Evolutionary conservation across 2,888 invertebrate genomes (phyloP).

Genomic region (Rhodophaea formosa): DNA sequence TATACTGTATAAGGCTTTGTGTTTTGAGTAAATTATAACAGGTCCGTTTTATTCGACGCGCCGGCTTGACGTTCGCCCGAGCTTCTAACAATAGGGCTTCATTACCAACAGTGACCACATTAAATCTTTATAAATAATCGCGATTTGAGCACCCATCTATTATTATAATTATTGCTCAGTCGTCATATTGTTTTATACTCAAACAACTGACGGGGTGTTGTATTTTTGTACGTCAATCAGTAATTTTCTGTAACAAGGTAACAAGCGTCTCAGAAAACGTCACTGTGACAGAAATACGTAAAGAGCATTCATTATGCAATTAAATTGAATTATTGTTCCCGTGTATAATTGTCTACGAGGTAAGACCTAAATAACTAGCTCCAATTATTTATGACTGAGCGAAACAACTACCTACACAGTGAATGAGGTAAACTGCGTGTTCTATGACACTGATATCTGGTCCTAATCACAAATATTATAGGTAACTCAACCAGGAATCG

Average conservation of each 20-base stretch:
- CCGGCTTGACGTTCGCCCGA: slow-evolving; percentile 51
- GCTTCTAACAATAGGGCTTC: slow-evolving; percentile 62
- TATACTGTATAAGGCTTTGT: slow-evolving; percentile 78
- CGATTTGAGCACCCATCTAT: slow-evolving; percentile 46
- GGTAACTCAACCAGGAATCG: no score
- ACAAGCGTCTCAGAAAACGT: slow-evolving; percentile 51
- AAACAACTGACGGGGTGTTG: slow-evolving; percentile 45
- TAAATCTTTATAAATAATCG: slow-evolving; percentile 54
- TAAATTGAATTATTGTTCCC: slow-evolving; percentile 60
- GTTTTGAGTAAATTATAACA: slow-evolving; percentile 81
- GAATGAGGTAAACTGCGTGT: slow-evolving; percentile 41
- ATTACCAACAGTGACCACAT: slow-evolving; percentile 75
- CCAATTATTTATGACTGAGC: slow-evolving; percentile 41
- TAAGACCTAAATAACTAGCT: slow-evolving; percentile 44
- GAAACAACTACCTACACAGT: slow-evolving; percentile 45
- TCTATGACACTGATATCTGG: neutral
- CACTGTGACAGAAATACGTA: slow-evolving; percentile 45
- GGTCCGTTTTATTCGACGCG: slow-evolving; percentile 68
- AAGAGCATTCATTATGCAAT: slow-evolving; percentile 66
- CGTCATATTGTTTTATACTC: slow-evolving; percentile 39
- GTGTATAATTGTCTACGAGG: slow-evolving; percentile 53
- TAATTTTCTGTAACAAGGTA: slow-evolving; percentile 53
- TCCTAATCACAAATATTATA: no score
- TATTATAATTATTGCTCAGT: slow-evolving; percentile 46
- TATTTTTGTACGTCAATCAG: slow-evolving; percentile 44